phyloP scores from a whole-genome alignment of 1,140 invertebrate genomes.

The Berghia stephanieae region DNA sequence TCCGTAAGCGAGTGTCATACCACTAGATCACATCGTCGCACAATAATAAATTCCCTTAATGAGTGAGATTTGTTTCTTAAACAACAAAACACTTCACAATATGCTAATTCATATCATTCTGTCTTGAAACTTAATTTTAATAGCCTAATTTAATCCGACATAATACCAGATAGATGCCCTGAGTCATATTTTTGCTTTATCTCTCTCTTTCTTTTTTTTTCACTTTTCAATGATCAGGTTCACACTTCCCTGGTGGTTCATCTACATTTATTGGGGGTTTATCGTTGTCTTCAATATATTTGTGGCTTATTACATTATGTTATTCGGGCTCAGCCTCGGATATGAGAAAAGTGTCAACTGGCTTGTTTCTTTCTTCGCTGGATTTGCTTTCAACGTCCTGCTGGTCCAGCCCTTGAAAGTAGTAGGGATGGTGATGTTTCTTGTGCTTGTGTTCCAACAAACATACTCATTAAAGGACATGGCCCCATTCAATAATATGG shows the following conservation, averaged over 20 bases:
- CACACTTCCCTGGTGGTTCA: conserved; percentile 51
- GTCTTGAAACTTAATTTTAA: no score
- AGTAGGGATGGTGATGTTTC: conserved; percentile 40
- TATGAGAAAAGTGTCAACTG: conserved; percentile 46
- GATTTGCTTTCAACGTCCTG: conserved; percentile 40
- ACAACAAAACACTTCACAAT: no score
- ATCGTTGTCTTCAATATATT: conserved; percentile 28
- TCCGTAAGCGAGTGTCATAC: no score
- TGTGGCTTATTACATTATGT: conserved; percentile 48
- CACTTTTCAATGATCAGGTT: no score
- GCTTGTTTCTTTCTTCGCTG: conserved; percentile 47
- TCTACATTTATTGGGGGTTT: conserved; percentile 48
- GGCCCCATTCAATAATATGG: conserved; percentile 33
- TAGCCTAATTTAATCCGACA: no score
- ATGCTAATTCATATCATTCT: no score
- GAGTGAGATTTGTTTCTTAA: no score
- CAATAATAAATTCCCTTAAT: no score
- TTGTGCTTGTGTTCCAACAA: conserved; percentile 48
- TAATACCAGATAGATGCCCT: no score
- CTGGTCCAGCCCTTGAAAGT: conserved; percentile 46
- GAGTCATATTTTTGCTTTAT: no score
- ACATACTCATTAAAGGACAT: conserved; percentile 36
- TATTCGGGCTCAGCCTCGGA: conserved; percentile 53
- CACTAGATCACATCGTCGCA: no score
- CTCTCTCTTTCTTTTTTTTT: no score